phyloP scores from a whole-genome alignment of 1,140 invertebrate genomes.

The Scaptomyza montana region DNA sequence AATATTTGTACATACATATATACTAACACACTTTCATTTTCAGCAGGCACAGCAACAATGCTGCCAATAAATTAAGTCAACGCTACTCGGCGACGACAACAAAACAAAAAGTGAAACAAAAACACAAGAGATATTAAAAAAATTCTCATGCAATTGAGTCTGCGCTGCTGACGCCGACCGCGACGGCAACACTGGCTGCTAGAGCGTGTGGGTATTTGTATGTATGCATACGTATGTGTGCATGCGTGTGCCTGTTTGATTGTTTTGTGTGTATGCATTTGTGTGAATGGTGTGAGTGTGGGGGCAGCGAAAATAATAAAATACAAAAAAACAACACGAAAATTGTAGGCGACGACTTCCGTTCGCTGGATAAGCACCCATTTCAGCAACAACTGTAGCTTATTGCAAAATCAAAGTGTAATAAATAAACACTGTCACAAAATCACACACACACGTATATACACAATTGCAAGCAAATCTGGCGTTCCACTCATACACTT shows the following conservation, averaged over 20 bases:
- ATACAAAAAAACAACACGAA: constrained; percentile 49
- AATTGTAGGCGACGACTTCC: constrained; percentile 80
- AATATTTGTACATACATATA: constrained; percentile 16
- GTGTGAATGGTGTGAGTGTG: constrained; percentile 25
- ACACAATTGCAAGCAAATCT: constrained; percentile 30
- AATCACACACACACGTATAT: constrained; percentile 30
- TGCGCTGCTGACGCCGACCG: constrained; percentile 49
- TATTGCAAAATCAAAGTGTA: constrained; percentile 73
- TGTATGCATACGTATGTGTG: constrained; percentile 27
- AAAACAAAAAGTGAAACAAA: constrained; percentile 59
- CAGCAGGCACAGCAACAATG: constrained; percentile 64
- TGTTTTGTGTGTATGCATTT: constrained; percentile 30
- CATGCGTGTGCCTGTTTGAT: constrained; percentile 31
- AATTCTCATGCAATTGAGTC: constrained; percentile 77
- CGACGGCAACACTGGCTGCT: constrained; percentile 22
- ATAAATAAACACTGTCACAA: constrained; percentile 59
- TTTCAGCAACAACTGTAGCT: constrained; percentile 59
- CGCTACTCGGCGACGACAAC: constrained; percentile 39
- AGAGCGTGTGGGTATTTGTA: constrained; percentile 57
- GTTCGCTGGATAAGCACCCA: constrained; percentile 69
- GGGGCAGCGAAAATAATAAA: constrained; percentile 61
- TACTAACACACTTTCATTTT: constrained; percentile 74
- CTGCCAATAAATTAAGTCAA: constrained; percentile 71
- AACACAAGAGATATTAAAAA: constrained; percentile 45
- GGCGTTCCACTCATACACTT: constrained; percentile 48